Evolutionary conservation across 2,797 vertebrate species (phyloP).

Genomic region (Botia almorhae): DNA sequence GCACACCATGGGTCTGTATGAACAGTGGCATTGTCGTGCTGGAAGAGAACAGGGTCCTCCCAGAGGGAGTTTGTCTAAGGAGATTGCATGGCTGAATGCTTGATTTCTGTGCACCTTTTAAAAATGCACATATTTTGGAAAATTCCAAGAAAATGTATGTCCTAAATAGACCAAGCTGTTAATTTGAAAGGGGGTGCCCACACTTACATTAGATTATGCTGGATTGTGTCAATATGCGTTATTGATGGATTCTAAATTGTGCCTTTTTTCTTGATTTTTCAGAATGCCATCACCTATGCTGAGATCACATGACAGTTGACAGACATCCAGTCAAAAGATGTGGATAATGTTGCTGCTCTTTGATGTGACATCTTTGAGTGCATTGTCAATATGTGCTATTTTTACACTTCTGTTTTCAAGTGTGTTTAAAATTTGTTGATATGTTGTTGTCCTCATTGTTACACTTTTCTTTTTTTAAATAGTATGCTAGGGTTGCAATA

Average conservation of each 20-base stretch:
- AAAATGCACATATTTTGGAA: no score
- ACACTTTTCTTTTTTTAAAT: conserved; percentile 33
- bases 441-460: conserved; percentile 8
- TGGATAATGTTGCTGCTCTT: conserved; percentile 45
- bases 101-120: no score
- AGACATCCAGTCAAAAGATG: not conserved
- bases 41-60: no score
- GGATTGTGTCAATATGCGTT: not conserved
- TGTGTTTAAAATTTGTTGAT: conserved; percentile 2
- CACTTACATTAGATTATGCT: not conserved
- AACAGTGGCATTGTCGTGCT: no score
- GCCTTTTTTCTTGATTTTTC: conserved; percentile 51
- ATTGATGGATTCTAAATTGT: conserved; percentile 5
- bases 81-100: no score
- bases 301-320: conserved; percentile 93
- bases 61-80: no score
- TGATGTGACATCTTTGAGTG: conserved; percentile 27
- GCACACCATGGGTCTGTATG: no score
- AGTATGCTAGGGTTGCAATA: not conserved
- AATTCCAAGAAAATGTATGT: not conserved
- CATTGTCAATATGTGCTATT: conserved; percentile 21
- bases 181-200: not conserved
- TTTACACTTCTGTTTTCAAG: conserved; percentile 41
- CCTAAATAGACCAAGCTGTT: not conserved
- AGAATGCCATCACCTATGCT: conserved; percentile 89